Conservation (phyloP, 1,140 invertebrate genomes). For the Metaphire vulgaris region DNA sequence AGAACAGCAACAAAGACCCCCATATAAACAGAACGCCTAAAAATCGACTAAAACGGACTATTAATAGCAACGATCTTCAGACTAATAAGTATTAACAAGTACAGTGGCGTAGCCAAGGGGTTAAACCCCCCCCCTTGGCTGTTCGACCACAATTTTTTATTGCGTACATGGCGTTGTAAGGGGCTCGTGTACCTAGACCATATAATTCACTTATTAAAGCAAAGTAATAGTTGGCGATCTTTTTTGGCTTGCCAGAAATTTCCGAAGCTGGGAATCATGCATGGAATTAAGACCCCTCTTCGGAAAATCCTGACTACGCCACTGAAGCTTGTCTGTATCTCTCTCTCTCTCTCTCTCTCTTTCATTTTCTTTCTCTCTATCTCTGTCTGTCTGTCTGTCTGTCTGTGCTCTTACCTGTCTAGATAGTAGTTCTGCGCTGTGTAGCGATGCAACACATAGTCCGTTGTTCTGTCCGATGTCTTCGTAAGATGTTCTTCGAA, state of each 20-base stretch:
- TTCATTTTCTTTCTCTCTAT: not conserved
- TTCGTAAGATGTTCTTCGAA: conserved; percentile 82
- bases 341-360: not conserved
- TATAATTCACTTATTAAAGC: too few relatives aligned
- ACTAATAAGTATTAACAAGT: not conserved
- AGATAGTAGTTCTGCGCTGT: conserved; percentile 89
- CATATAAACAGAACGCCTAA: too few relatives aligned
- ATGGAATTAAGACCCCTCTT: too few relatives aligned
- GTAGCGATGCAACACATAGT: conserved; percentile 73
- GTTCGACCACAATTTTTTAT: not conserved
- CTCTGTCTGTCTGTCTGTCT: not conserved
- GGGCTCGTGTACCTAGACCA: too few relatives aligned
- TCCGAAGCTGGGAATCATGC: too few relatives aligned
- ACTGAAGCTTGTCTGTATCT: not conserved
- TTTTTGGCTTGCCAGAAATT: too few relatives aligned
- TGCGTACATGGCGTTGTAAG: not conserved
- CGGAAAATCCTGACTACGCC: not conserved
- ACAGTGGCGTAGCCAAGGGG: not conserved
- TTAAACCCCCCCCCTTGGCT: not conserved
- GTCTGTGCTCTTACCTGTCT: conserved; percentile 60
- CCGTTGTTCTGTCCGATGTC: conserved; percentile 71
- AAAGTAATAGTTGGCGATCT: not conserved
- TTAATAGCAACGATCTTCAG: not conserved
- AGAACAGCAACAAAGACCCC: not conserved
- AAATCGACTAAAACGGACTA: too few relatives aligned